Base-by-base conservation (phyloP, 2,113 vertebrate species). In the Muscicapa adusta region DNA sequence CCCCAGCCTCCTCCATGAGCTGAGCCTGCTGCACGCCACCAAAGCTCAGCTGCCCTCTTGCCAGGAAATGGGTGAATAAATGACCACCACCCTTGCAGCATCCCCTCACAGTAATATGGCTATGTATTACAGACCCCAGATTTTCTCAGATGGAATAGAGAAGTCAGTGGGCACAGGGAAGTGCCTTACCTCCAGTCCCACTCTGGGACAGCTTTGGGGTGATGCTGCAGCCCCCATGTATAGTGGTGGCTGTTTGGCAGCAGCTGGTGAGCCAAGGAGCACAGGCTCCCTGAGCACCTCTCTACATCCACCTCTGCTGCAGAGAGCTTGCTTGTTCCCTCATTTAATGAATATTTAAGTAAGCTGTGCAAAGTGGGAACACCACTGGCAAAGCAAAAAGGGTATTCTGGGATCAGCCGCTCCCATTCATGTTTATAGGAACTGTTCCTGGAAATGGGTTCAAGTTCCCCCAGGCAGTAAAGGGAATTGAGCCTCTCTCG, bases 291-390 rank as follows among this genome's bases (percentile, higher is more conserved):
- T 25, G 13, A 76, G 61, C 65, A 56, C 56, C 2, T 18, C 74
- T 88, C 74, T 70, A 17, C 82, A 76, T 22, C n/a, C 2, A 0
- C 40, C 61, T 81, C 77, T n/a, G 9, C 33, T 50, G 75, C 66
- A 79, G n/a, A 82, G 71, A 68, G 16, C 19, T 89, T 4, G 2
- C 24, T 72, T 93, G 78, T 62, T 33, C 10, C 74, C 74, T 72
- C 12, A 1, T 80, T 91, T 93, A 88, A 96, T 95, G 92, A 94
- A 96, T 96, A 96, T 93, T 96, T 95, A 94, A 96, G 74, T 91
- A 94, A 89, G 62, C 58, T 76, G 71, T 89, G 78, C 4, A 2
- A 94, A 94, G 81, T 66, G 92, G 95, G 85, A 96, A 61, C 50
- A 72, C 62, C 29, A 12, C 0, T 48, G 62, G 92, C 92, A 96